phyloP scores from a whole-genome alignment of 1,140 invertebrate species.

The Sweltsa coloradensis region DNA sequence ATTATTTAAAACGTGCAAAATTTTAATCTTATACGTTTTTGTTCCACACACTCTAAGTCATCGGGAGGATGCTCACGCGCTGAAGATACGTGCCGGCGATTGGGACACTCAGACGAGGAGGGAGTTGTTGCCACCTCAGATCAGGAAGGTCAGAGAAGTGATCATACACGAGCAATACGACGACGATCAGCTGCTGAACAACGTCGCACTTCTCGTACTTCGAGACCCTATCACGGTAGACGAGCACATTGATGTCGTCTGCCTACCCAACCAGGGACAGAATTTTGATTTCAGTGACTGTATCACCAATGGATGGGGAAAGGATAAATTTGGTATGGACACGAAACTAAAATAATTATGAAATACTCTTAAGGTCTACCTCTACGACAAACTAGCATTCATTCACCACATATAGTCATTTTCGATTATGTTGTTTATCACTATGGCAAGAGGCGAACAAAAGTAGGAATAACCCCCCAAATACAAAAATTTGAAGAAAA shows the following conservation, averaged over 20 bases:
- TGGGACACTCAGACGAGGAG: conserved; percentile 67
- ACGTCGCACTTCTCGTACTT: conserved; percentile 52
- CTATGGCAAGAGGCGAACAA: no score
- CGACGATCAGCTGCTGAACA: conserved; percentile 45
- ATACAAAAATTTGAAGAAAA: no score
- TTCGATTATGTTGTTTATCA: no score
- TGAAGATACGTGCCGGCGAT: conserved; percentile 57
- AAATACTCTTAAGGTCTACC: no score
- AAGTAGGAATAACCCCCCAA: no score
- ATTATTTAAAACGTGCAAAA: no score
- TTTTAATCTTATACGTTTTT: no score
- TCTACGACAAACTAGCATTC: no score
- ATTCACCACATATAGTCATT: no score
- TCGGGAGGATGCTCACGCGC: conserved; percentile 23
- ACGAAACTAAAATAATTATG: no score
- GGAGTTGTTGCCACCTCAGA: conserved; percentile 59
- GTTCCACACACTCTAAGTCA: no score
- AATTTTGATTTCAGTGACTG: conserved; percentile 42
- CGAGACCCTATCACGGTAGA: conserved; percentile 37
- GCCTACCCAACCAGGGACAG: conserved; percentile 43
- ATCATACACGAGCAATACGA: conserved; percentile 37
- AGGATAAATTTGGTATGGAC: conserved; percentile 57
- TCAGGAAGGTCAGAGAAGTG: conserved; percentile 43
- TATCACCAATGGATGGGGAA: conserved; percentile 74
- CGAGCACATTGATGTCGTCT: conserved; percentile 57